Percentiles rank a stretch among this genome's conserved stretches.
phyloP scores from a whole-genome alignment of 2,113 vertebrate genomes.

The Hemiscyllium ocellatum region DNA sequence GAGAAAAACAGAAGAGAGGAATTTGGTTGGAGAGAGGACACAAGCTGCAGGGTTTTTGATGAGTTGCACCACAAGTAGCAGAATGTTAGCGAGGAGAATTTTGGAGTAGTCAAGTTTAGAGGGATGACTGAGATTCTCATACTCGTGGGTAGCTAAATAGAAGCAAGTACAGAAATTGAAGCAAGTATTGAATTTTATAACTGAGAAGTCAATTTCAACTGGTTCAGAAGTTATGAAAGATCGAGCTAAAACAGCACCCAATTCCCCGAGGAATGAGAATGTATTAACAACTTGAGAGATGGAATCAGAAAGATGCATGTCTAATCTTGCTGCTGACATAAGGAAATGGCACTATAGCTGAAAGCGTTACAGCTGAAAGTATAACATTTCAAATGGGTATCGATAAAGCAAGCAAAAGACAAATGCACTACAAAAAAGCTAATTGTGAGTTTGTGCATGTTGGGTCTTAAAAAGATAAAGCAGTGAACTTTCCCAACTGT shows the following conservation, averaged over 20 bases:
- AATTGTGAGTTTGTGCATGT: too few species aligned
- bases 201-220: neutral
- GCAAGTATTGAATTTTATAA: neutral
- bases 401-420: too few species aligned
- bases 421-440: too few species aligned
- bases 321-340: too few species aligned
- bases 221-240: neutral
- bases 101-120: neutral
- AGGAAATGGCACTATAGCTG: too few species aligned
- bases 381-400: too few species aligned
- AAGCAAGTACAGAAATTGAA: neutral
- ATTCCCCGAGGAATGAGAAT: neutral
- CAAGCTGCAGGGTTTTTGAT: neutral
- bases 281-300: neutral
- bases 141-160: neutral
- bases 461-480: too few species aligned
- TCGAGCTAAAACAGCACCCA: neutral
- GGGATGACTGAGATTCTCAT: neutral
- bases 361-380: too few species aligned
- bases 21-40: neutral
- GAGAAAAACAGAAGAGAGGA: neutral
- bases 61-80: neutral
- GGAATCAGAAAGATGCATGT: too few species aligned
- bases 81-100: neutral
- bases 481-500: too few species aligned